Evolutionary conservation across 2,113 vertebrate genomes (phyloP).

Genomic region (Poicephalus meyeri): DNA sequence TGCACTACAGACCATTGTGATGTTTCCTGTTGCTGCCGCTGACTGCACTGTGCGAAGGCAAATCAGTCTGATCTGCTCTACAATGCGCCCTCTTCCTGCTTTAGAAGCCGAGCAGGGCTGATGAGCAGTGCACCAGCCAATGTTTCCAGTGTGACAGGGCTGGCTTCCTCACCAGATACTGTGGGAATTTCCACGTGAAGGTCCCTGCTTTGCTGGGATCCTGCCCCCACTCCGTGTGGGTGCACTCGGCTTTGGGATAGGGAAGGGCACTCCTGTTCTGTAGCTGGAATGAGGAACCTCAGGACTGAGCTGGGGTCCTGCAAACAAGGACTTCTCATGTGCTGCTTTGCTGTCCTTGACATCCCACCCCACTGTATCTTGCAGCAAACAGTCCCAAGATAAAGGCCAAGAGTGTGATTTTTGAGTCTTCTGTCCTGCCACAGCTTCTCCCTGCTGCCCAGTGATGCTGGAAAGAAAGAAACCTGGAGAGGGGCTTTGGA

Average conservation of each 20-base stretch:
- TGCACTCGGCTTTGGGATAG: neutral
- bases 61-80: slow-evolving; percentile 31
- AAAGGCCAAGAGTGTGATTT: neutral
- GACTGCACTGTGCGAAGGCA: slow-evolving; percentile 20
- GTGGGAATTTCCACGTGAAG: slow-evolving; percentile 39
- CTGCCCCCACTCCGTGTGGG: neutral
- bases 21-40: slow-evolving; percentile 71
- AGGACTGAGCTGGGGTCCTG: neutral
- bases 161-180: neutral
- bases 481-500: neutral
- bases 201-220: neutral
- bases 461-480: neutral
- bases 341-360: neutral
- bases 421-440: neutral
- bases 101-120: neutral
- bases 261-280: neutral
- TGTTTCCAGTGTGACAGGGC: neutral
- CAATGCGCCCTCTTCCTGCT: slow-evolving; percentile 70
- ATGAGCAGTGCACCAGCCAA: slow-evolving; percentile 16
- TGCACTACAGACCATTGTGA: slow-evolving; percentile 66
- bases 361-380: fast-evolving
- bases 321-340: neutral
- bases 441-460: neutral
- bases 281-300: neutral
- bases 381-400: neutral